Evolutionary conservation across 2,888 invertebrate genomes (phyloP), one percentile per base, ranked within the genome.

Genomic region (Lypha dubia): DNA sequence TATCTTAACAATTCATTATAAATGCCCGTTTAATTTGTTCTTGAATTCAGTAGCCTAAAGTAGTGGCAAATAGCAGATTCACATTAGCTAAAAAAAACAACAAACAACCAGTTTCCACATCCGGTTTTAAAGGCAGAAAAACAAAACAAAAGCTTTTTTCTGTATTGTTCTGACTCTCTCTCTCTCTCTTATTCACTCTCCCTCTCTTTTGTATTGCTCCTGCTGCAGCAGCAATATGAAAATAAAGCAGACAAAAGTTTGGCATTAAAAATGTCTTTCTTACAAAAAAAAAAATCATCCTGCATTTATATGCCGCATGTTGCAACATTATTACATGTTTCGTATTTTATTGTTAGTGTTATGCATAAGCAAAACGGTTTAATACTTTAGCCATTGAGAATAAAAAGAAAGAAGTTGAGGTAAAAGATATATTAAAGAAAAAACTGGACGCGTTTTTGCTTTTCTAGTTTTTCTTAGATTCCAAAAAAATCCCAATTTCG

Each of bases 61-160:
- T 24, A 28, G 20, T 53, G 28, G 32, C 9, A 65, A 24, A 11
- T 28, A 73, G 35, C 58, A 56, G 65, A 80, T 67, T 73, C 71
- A 71, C 71, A 73, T 71, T 65, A 77, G 49, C 28, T 74, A 74
- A 46, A 32, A 73, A n/a, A 63, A 46, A 58, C 60, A 71, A 60
- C 46, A 46, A 76, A 49, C 73, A 84, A 84, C 84, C 84, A 77
- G 84, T 84, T 84, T 81, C 81, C 76, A 84, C 84, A 84, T 84
- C 84, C 84, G 84, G 84, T 84, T 84, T 81, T 84, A 35, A 77
- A 81, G 81, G 84, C 84, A 80, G 77, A 70, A 51, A 46, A 38
- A 65, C 13, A 9, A 24, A 51, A 49, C 13, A 53, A 6, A 51
- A n/a, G 17, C 51, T 63, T 65, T 46, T 60, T 38, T 38, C 9